Percentiles rank a stretch among this genome's conserved stretches.
Conservation (phyloP, 2,888 invertebrate genomes). For the Agrotis puta region DNA sequence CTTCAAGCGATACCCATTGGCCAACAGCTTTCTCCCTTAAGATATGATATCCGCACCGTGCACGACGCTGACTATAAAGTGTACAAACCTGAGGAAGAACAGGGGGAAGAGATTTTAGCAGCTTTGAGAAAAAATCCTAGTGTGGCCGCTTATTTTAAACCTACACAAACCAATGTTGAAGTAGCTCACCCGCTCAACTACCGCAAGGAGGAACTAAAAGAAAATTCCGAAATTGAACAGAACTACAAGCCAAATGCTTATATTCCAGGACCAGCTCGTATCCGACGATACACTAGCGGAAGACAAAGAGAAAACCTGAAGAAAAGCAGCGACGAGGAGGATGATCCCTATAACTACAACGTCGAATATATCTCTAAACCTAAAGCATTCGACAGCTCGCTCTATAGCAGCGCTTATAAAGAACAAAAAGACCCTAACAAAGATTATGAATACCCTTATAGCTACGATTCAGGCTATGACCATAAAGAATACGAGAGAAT, state of each 20-base stretch:
- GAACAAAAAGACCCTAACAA: slow-evolving; percentile 82
- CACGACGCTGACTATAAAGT: slow-evolving; percentile 89
- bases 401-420: slow-evolving; percentile 87
- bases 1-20: slow-evolving; percentile 71
- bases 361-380: slow-evolving; percentile 88
- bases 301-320: slow-evolving; percentile 82
- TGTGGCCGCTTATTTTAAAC: slow-evolving; percentile 87
- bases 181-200: slow-evolving; percentile 85
- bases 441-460: slow-evolving; percentile 87
- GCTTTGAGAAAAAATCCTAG: slow-evolving; percentile 86
- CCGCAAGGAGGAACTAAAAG: slow-evolving; percentile 82
- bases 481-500: slow-evolving; percentile 90
- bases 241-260: slow-evolving; percentile 89
- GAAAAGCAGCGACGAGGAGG: slow-evolving; percentile 81
- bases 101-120: slow-evolving; percentile 84
- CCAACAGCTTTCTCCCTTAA: slow-evolving; percentile 80
- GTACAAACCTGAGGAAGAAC: slow-evolving; percentile 85
- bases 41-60: slow-evolving; percentile 87
- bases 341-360: slow-evolving; percentile 90
- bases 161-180: slow-evolving; percentile 85
- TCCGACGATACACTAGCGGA: slow-evolving; percentile 88
- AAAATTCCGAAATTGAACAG: slow-evolving; percentile 81
- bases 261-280: slow-evolving; percentile 86
- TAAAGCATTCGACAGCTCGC: slow-evolving; percentile 87
- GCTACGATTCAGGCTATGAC: slow-evolving; percentile 88